Evolutionary conservation across 2,888 invertebrate genomes (phyloP), one percentile per base, ranked within the genome.

Genomic region (Latrodectus hesperus): DNA sequence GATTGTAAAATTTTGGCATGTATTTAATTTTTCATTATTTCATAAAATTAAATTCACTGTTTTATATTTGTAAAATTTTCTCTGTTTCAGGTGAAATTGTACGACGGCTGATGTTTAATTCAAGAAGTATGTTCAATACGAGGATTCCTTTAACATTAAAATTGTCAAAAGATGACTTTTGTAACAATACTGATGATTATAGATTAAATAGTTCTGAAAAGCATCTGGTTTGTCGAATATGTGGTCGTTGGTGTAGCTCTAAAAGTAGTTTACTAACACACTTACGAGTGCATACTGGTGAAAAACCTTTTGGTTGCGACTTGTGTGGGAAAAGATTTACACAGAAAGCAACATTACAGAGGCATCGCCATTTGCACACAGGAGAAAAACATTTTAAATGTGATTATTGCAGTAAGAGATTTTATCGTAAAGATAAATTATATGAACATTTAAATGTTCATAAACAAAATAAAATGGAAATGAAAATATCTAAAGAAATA

Each of bases 311-410:
- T 26, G 60, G 17, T 9, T 87, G 86, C 51, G 86, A 87, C 51
- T 22, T 87, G 8, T 87, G 86, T 77, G 86, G 80, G 9, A 87
- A 87, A 52, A 87, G 76, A 67, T 87, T 87, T 55, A 75, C 86
- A 1, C 86, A 87, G 12, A 87, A 87, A 60, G 81, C 86, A 22
- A 87, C 86, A 26, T 72, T 87, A n/a, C 86, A 87, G n/a, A 76
- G 86, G n/a, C 86, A 87, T 68, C 81, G 86, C 11, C 81, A 81
- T 55, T 81, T 87, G 22, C 86, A 87, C 55, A 81, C 86, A 5
- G 86, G 86, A 8, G 86, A 87, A 73, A 87, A 87, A 26, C 86
- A 87, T 67, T 81, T 87, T 51, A 87, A 87, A 67, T 87, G 86
- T 73, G 77, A 81, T 72, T 55, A 73, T 60, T 87, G 86, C 55